A percentile compares a stretch with the other conserved stretches of the same genome.
Conservation (phyloP, 1,140 invertebrate species). For the Drosophila eugracilis region DNA sequence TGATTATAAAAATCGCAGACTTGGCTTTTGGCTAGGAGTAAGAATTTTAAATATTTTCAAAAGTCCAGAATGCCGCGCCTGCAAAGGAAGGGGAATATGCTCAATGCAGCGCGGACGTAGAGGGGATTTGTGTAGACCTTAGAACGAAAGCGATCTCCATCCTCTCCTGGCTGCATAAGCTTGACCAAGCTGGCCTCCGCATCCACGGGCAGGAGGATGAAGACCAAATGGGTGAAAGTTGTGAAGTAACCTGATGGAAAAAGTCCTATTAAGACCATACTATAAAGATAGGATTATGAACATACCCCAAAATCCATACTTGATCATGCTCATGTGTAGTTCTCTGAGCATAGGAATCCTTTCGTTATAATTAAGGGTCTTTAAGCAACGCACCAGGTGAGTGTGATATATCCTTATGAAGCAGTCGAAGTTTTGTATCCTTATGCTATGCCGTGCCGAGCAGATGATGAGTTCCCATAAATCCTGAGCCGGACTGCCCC, state of each 20-base stretch:
- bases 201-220: conserved; percentile 70
- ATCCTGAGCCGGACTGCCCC: conserved; percentile 84
- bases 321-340: conserved; percentile 76
- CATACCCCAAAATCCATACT: conserved; percentile 78
- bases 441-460: conserved; percentile 64
- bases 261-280: conserved; percentile 15
- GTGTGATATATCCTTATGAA: conserved; percentile 76
- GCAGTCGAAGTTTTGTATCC: conserved; percentile 74
- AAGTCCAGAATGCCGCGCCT: conserved; percentile 72
- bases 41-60: conserved; percentile 20
- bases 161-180: conserved; percentile 67
- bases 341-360: conserved; percentile 63
- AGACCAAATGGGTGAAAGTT: conserved; percentile 74
- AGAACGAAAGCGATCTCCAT: conserved; percentile 69
- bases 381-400: conserved; percentile 65
- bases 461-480: conserved; percentile 78
- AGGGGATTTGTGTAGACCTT: conserved; percentile 78
- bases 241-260: conserved; percentile 64
- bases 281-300: neutral
- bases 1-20: neutral
- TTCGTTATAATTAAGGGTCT: conserved; percentile 63
- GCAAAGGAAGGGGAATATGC: conserved; percentile 76
- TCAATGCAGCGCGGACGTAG: conserved; percentile 63
- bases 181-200: conserved; percentile 68
- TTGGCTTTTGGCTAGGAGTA: no score